These are phyloP conservation scores for Corvus hawaiiensis DNA, from an alignment of 2,113 vertebrate species.

Conservation along the genomic window DNA sequence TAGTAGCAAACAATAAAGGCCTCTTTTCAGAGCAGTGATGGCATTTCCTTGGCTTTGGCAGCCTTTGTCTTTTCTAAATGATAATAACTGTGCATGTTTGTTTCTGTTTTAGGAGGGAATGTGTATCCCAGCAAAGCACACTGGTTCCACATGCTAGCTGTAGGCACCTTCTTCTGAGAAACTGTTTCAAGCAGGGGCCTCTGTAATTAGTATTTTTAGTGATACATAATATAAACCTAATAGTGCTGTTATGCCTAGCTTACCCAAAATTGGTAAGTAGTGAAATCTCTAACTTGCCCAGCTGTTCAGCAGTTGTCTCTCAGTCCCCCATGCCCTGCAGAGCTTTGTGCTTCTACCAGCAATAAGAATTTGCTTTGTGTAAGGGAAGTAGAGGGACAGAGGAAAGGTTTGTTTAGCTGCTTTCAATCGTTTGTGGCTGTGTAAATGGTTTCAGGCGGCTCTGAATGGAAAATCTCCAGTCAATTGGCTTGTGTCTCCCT, in stretches of 20 bases:
- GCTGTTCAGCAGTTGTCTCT: constrained; percentile 20
- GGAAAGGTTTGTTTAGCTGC: background rate
- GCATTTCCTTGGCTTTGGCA: constrained; percentile 8
- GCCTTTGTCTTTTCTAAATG: constrained; percentile 53
- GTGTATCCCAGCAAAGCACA: background rate
- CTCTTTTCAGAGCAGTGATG: constrained; percentile 15
- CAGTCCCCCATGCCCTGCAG: background rate
- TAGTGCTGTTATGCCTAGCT: constrained; percentile 3
- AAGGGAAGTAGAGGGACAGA: background rate
- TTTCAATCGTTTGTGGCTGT: background rate
- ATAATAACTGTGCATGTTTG: background rate
- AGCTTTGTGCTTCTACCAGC: background rate
- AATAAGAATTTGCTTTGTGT: background rate
- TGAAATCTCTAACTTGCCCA: constrained; percentile 25
- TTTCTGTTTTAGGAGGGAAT: background rate
- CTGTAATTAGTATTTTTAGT: constrained; percentile 47
- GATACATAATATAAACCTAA: constrained; percentile 40
- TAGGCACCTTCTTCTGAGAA: background rate
- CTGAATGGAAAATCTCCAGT: background rate
- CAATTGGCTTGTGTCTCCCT: background rate
- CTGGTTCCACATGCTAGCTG: background rate
- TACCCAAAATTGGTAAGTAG: background rate
- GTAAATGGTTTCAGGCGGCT: background rate
- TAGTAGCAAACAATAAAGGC: constrained; percentile 53
- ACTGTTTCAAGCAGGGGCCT: constrained; percentile 1